Evolutionary conservation across 1,140 invertebrate genomes (phyloP), one percentile per base, ranked within the genome.

Genomic region (Latrodectus geometricus): DNA sequence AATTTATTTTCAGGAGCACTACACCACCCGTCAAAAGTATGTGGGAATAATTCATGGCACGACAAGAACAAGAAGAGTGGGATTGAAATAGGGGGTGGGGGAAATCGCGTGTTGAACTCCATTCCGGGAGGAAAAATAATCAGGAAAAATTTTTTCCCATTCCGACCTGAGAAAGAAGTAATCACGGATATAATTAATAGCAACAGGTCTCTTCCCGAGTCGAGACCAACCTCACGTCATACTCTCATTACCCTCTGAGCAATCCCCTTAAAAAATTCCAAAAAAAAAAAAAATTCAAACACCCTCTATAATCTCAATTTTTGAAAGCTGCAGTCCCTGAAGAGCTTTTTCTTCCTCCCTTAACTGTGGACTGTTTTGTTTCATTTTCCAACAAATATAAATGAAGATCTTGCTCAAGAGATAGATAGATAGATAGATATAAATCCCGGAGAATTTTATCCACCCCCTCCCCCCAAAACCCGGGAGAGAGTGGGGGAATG

Each of bases 161-260:
- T n/a, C n/a, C 20, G 69, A 20, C 69, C 20, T 21, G 49, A 68
- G 52, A 72, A 72, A 52, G 49, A 61, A 61, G 54, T 11, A 17
- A 61, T 15, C 66, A 52, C 70, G 68, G 21, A 81, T 49, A 74
- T 83, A 83, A 83, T 83, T 83, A 72, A 83, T 83, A 83, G 70
- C 80, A 83, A 83, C 80, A 83, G 56, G 80, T 83, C 70, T 17
- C n/a, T 56, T 21, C 12, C 14, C 35, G 35, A 35, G 35, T 35
- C 35, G 35, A 35, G 35, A 35, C 35, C 35, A 35, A 1, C 35
- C 35, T 68, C 48, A 79, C 65, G 65, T 79, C 77, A 79, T 61
- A 21, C 35, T 49, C 56, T 9, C 35, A 69, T 23, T 79, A 49
- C 35, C 14, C 23, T 68, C 65, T 79, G 77, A n/a, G 23, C 20